These are phyloP conservation scores for Sarcophaga peregrina DNA, from an alignment of 1,140 invertebrate species.

Conservation along the genomic window DNA sequence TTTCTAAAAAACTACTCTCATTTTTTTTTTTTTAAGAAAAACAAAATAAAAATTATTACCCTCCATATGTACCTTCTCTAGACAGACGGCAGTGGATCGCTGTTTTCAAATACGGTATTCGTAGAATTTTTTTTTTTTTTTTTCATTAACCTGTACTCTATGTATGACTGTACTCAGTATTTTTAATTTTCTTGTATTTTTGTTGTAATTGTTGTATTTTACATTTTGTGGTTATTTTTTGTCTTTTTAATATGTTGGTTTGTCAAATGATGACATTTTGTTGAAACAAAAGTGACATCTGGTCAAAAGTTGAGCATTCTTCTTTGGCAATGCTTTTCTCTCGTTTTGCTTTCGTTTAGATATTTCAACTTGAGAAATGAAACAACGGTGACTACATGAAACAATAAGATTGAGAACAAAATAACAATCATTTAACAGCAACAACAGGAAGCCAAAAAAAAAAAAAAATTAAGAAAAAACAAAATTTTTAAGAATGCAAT, in stretches of 20 bases:
- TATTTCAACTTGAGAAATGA: conserved; percentile 3
- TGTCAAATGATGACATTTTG: conserved; percentile 13
- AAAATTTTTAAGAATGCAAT: too few species aligned
- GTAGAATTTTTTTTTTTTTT: too few species aligned
- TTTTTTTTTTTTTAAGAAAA: too few species aligned
- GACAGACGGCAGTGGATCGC: too few species aligned
- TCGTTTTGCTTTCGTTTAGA: background rate
- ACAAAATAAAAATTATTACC: too few species aligned
- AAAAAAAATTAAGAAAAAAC: too few species aligned
- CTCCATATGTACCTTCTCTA: too few species aligned
- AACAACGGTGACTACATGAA: conserved; percentile 18
- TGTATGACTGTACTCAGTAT: too few species aligned
- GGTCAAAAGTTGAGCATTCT: conserved; percentile 15
- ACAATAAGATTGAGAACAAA: background rate
- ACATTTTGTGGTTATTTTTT: background rate
- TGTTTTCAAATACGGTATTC: too few species aligned
- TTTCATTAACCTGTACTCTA: too few species aligned
- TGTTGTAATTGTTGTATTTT: background rate
- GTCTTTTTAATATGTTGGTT: background rate
- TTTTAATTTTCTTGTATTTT: too few species aligned
- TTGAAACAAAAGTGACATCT: conserved; percentile 22
- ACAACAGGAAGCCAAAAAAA: background rate
- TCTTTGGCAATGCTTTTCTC: background rate
- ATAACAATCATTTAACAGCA: background rate
- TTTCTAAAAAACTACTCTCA: too few species aligned